Percentiles rank a stretch among this genome's conserved stretches.
phyloP scores from a whole-genome alignment of 2,888 invertebrate genomes.

The Drymonia ruficornis region DNA sequence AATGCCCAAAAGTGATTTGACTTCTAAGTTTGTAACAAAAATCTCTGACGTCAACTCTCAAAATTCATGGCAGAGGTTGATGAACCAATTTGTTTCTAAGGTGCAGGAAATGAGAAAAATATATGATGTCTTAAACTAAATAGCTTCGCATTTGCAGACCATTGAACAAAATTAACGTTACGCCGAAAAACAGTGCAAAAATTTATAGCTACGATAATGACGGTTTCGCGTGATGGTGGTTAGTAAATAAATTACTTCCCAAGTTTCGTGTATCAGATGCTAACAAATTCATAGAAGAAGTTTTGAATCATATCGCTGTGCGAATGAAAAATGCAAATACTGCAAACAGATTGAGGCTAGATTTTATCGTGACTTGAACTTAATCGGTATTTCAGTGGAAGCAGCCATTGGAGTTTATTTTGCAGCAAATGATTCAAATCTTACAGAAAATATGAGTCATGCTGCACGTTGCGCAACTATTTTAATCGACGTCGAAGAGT shows the following conservation, averaged over 20 bases:
- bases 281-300: constrained; percentile 30
- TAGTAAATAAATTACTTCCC: constrained; percentile 30
- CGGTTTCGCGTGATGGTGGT: constrained; percentile 36
- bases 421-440: constrained; percentile 20
- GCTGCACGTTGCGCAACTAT: constrained; percentile 16
- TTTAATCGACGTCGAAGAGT: neutral
- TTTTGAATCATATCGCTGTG: constrained; percentile 12
- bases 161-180: constrained; percentile 7
- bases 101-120: constrained; percentile 15
- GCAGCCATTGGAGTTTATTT: constrained; percentile 27
- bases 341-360: constrained; percentile 23
- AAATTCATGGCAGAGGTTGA: constrained; percentile 12
- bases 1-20: constrained; percentile 10
- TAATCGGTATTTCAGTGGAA: constrained; percentile 31
- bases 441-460: constrained; percentile 26
- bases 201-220: constrained; percentile 20
- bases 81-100: constrained; percentile 10
- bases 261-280: constrained; percentile 23
- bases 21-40: constrained; percentile 22
- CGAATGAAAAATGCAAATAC: constrained; percentile 10
- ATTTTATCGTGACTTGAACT: constrained; percentile 30
- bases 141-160: constrained; percentile 9
- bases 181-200: constrained; percentile 9
- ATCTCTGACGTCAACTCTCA: constrained; percentile 23
- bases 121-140: neutral